Evolutionary conservation across 2,888 invertebrate species (phyloP).

Genomic region (Xanthia togata): DNA sequence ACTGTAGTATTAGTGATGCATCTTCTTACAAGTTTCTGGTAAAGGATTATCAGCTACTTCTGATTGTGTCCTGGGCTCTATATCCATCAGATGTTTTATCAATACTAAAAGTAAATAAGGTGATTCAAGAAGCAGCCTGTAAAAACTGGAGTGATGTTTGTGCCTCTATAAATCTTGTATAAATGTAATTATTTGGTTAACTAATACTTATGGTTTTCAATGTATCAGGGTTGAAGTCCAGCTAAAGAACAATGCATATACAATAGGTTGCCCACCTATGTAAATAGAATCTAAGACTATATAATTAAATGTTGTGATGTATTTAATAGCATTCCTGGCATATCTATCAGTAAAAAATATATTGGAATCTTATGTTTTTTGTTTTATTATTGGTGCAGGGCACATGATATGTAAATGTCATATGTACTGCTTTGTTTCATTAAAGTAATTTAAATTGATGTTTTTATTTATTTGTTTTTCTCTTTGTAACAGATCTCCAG

Average conservation of each 20-base stretch:
- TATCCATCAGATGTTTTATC: constrained; percentile 2
- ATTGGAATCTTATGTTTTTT: constrained; percentile 69
- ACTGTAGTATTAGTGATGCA: constrained; percentile 49
- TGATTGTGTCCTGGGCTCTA: constrained; percentile 4
- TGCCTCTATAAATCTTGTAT: constrained; percentile 35
- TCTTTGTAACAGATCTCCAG: constrained; percentile 24
- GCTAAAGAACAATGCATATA: constrained; percentile 17
- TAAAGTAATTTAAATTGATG: constrained; percentile 63
- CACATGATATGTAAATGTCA: constrained; percentile 66
- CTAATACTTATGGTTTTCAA: constrained; percentile 45
- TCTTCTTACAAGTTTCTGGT: constrained; percentile 42
- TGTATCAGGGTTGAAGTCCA: constrained; percentile 40
- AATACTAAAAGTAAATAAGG: constrained; percentile 24
- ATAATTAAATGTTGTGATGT: constrained; percentile 61
- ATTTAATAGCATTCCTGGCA: constrained; percentile 73
- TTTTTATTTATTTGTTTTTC: constrained; percentile 40
- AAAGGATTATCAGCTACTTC: constrained; percentile 24
- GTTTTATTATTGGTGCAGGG: constrained; percentile 76
- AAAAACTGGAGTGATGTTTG: constrained; percentile 18
- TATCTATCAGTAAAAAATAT: constrained; percentile 70
- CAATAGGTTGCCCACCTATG: constrained; percentile 27
- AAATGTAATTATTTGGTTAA: constrained; percentile 41
- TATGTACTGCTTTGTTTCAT: constrained; percentile 72
- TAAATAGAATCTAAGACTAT: constrained; percentile 66
- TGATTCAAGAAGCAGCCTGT: constrained; percentile 17